Percentiles rank a stretch among this genome's conserved stretches.
Conservation (phyloP, 2,113 vertebrate species). For the Pampusana beccarii region DNA sequence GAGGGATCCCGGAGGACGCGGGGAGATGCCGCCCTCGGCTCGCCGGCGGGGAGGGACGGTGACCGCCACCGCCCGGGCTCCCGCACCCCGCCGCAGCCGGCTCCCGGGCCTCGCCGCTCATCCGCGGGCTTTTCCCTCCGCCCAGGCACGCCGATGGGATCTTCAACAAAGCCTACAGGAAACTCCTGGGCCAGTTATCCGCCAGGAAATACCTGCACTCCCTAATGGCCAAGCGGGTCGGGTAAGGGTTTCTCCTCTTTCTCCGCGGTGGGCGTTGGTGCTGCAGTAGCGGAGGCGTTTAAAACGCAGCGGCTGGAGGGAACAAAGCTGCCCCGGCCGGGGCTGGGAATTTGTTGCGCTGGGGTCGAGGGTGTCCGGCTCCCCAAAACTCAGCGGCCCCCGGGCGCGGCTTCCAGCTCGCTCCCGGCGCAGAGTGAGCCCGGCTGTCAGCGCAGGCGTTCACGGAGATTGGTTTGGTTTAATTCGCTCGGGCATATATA, state of each 20-base stretch:
- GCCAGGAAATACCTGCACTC: slow-evolving; percentile 93
- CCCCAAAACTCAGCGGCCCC: background rate
- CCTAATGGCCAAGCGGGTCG: slow-evolving; percentile 89
- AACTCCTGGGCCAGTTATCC: slow-evolving; percentile 90
- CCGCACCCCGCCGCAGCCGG: background rate
- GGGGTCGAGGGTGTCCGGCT: background rate
- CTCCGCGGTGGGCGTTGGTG: slow-evolving; percentile 1
- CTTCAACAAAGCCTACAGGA: slow-evolving; percentile 95
- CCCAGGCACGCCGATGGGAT: slow-evolving; percentile 89
- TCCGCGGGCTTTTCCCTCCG: background rate
- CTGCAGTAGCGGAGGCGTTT: background rate
- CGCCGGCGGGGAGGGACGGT: background rate
- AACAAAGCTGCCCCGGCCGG: background rate
- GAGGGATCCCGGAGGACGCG: background rate
- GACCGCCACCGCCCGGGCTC: background rate
- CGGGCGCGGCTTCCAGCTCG: background rate
- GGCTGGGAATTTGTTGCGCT: background rate
- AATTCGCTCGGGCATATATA: no score
- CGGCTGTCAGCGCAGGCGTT: background rate
- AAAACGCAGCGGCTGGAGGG: background rate
- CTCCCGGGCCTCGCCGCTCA: background rate
- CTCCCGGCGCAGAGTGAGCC: background rate
- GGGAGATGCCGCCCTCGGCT: background rate
- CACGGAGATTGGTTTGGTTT: background rate
- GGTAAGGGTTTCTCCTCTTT: slow-evolving; percentile 79